phyloP scores from a whole-genome alignment of 2,888 invertebrate species.

The Acleris emargana region DNA sequence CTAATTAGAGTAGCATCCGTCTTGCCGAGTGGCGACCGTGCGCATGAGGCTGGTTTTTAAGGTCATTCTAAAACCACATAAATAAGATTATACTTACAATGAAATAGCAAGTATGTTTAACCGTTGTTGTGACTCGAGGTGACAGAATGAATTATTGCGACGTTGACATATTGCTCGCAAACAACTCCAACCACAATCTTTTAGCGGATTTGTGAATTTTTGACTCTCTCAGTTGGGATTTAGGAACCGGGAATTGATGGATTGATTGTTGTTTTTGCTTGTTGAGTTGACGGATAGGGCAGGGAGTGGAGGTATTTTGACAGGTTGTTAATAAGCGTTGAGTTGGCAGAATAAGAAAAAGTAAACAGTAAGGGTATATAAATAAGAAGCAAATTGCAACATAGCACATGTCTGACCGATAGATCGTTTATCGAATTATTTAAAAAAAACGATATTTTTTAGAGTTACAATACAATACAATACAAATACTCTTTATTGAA shows the following conservation, averaged over 20 bases:
- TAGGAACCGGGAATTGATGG: conserved; percentile 27
- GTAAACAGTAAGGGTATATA: too few species aligned
- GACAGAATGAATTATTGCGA: conserved; percentile 60
- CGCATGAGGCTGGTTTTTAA: neutral
- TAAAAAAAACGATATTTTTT: too few species aligned
- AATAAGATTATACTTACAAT: conserved; percentile 17
- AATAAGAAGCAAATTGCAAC: too few species aligned
- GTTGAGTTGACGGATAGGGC: conserved; percentile 15
- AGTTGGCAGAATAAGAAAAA: neutral
- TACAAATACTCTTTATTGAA: too few species aligned
- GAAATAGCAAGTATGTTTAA: conserved; percentile 26
- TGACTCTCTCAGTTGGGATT: conserved; percentile 35
- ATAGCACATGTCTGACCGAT: too few species aligned
- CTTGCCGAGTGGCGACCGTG: too few species aligned
- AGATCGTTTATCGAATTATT: too few species aligned
- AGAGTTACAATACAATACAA: too few species aligned
- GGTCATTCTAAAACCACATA: neutral
- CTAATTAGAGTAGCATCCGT: too few species aligned
- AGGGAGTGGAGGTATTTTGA: neutral
- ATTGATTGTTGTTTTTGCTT: conserved; percentile 33
- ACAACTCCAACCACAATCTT: conserved; percentile 32
- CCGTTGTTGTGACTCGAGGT: conserved; percentile 50
- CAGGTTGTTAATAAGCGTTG: neutral
- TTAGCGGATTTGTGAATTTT: conserved; percentile 34
- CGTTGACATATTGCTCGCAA: conserved; percentile 53